Conservation (phyloP, 1,140 invertebrate genomes). For the Rhyzopertha dominica region DNA sequence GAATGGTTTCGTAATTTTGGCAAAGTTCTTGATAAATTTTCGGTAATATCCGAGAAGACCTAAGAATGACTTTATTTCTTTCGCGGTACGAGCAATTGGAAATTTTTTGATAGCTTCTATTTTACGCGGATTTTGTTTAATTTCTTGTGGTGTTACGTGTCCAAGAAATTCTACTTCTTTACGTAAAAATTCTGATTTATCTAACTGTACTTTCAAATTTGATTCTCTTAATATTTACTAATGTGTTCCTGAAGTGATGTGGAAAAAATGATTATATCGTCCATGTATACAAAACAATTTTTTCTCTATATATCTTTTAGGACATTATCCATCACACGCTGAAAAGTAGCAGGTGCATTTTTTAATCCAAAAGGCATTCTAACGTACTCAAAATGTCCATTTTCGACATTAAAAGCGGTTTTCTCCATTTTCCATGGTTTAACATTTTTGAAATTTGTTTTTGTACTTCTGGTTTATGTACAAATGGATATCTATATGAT, state of each 20-base stretch:
- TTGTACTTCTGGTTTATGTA: slow-evolving; percentile 38
- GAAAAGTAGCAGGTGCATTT: slow-evolving; percentile 15
- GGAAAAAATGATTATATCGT: slow-evolving; percentile 46
- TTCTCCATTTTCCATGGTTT: slow-evolving; percentile 23
- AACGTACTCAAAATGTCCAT: slow-evolving; percentile 13
- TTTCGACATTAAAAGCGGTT: slow-evolving; percentile 9
- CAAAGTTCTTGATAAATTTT: slow-evolving; percentile 24
- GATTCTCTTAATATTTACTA: slow-evolving; percentile 13
- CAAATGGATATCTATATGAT: slow-evolving; percentile 37
- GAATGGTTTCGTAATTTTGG: slow-evolving; percentile 23
- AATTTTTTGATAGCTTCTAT: slow-evolving; percentile 19
- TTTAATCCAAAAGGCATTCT: slow-evolving; percentile 16
- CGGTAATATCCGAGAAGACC: slow-evolving; percentile 16
- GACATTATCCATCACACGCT: slow-evolving; percentile 8
- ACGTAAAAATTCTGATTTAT: slow-evolving; percentile 18
- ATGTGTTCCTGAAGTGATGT: slow-evolving; percentile 40
- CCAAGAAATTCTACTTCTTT: slow-evolving; percentile 20
- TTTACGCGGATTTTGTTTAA: slow-evolving; percentile 22
- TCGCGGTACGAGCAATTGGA: slow-evolving; percentile 16
- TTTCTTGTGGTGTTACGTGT: slow-evolving; percentile 14
- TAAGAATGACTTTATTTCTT: slow-evolving; percentile 16
- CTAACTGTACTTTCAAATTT: slow-evolving; percentile 28
- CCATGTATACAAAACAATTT: slow-evolving; percentile 35
- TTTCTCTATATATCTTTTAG: slow-evolving; percentile 15
- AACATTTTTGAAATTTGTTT: slow-evolving; percentile 36